Conservation (phyloP, 2,113 vertebrate species). For the Oreocharis arfaki region DNA sequence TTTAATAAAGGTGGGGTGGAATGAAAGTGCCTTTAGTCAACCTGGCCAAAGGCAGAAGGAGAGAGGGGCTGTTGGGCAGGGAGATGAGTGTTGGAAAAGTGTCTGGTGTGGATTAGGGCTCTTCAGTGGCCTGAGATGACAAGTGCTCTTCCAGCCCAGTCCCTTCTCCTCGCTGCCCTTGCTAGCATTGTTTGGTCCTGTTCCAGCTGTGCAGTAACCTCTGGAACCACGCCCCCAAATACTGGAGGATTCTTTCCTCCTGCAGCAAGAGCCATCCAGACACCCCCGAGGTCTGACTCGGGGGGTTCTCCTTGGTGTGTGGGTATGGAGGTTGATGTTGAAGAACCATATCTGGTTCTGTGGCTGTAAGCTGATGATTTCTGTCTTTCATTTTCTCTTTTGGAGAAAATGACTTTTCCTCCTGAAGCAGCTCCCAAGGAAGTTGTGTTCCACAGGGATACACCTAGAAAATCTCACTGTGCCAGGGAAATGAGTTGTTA, state of each 20-base stretch:
- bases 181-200: background rate
- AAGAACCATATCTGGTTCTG: background rate
- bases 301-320: fast-evolving
- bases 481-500: background rate
- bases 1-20: background rate
- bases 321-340: background rate
- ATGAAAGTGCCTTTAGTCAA: background rate
- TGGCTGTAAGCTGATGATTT: background rate
- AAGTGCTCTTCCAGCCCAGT: background rate
- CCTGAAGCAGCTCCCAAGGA: background rate
- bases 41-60: background rate
- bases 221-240: background rate
- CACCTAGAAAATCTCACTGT: background rate
- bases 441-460: background rate
- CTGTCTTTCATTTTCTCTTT: background rate
- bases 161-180: background rate
- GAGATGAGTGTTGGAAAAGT: fast-evolving
- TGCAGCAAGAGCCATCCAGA: background rate
- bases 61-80: background rate
- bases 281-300: fast-evolving
- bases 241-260: background rate
- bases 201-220: background rate
- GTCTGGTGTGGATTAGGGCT: fast-evolving
- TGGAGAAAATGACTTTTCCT: background rate
- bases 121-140: background rate